phyloP scores from a whole-genome alignment of 1,140 invertebrate species.

The Lepidostoma basale region DNA sequence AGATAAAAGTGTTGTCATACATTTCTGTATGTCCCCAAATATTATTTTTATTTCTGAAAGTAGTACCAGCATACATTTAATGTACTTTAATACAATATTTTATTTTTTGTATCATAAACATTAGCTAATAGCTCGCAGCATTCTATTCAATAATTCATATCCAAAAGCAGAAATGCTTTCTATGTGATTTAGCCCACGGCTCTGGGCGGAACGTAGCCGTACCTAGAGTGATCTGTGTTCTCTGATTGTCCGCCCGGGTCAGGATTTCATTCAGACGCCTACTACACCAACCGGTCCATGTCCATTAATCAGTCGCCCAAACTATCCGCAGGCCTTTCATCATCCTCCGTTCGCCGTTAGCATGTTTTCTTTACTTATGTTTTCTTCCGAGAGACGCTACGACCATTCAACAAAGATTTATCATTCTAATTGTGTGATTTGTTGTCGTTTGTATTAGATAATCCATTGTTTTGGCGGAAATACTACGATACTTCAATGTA shows the following conservation, averaged over 20 bases:
- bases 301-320: slow-evolving; percentile 5
- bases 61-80: too few relatives aligned
- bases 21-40: too few relatives aligned
- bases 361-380: background rate
- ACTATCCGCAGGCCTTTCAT: slow-evolving; percentile 11
- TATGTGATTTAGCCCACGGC: slow-evolving; percentile 11
- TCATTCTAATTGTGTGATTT: too few relatives aligned
- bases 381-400: background rate
- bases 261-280: background rate
- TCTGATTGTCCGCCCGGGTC: background rate
- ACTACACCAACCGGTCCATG: background rate
- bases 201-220: slow-evolving; percentile 1
- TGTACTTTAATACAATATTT: too few relatives aligned
- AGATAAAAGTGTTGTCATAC: too few relatives aligned
- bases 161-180: background rate
- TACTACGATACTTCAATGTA: too few relatives aligned
- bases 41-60: too few relatives aligned
- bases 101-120: too few relatives aligned
- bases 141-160: background rate
- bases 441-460: too few relatives aligned
- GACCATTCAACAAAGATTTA: background rate
- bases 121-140: too few relatives aligned
- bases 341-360: background rate
- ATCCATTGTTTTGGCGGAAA: too few relatives aligned
- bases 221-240: too few relatives aligned